Conservation (phyloP, 2,797 vertebrate genomes). For the Loriculus beryllinus region DNA sequence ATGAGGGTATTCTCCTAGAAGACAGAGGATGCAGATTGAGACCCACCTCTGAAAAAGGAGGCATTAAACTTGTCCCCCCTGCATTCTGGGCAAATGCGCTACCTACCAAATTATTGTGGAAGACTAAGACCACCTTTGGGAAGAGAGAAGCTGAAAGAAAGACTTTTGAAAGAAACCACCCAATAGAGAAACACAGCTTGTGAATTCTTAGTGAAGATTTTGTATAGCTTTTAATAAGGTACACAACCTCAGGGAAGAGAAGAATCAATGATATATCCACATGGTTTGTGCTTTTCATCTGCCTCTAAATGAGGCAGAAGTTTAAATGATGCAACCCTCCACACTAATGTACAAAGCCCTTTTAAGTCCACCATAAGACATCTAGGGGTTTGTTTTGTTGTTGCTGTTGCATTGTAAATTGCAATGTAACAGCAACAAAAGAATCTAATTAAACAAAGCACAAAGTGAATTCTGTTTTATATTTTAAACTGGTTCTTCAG, state of each 20-base stretch:
- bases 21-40: neutral
- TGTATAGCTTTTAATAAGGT: neutral
- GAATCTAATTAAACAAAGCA: neutral
- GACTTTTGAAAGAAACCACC: neutral
- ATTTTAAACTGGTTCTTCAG: neutral
- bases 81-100: neutral
- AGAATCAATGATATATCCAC: neutral
- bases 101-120: neutral
- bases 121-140: neutral
- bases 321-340: neutral
- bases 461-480: neutral
- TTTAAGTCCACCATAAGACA: neutral
- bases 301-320: neutral
- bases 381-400: rapidly evolving
- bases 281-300: neutral
- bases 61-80: neutral
- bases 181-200: neutral
- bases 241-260: neutral
- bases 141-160: neutral
- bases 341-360: neutral
- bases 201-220: neutral
- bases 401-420: neutral
- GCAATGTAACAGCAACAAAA: neutral
- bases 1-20: neutral
- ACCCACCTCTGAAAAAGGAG: neutral